These are phyloP conservation scores for Drosophila cardini DNA, from an alignment of 1,140 invertebrate species.

Conservation along the genomic window DNA sequence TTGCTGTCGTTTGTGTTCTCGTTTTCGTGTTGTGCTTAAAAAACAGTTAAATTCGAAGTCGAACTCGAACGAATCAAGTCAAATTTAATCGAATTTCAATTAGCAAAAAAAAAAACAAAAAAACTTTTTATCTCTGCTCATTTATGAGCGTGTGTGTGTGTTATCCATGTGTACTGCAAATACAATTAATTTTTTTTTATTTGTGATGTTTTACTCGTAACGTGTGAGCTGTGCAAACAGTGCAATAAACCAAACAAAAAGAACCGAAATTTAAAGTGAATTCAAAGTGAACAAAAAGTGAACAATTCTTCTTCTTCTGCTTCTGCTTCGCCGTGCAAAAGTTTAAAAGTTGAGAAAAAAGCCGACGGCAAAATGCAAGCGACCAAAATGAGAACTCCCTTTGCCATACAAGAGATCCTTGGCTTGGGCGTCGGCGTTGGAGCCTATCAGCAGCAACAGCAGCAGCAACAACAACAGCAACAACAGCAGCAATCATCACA, in stretches of 20 bases:
- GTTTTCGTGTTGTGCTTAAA: constrained; percentile 23
- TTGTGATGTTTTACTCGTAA: constrained; percentile 11
- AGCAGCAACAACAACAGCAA: constrained; percentile 57
- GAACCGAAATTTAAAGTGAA: neutral
- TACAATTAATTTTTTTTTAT: constrained; percentile 5
- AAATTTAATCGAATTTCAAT: neutral
- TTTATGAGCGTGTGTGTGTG: constrained; percentile 1
- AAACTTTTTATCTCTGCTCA: neutral
- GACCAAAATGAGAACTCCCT: constrained; percentile 89
- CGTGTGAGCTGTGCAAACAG: constrained; percentile 39
- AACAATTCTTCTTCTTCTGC: neutral
- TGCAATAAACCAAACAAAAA: constrained; percentile 33
- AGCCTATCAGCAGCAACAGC: constrained; percentile 68
- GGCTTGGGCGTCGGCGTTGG: constrained; percentile 89
- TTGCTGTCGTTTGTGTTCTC: constrained; percentile 12
- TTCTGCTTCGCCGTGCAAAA: neutral
- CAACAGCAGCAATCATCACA: constrained; percentile 51
- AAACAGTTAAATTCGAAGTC: constrained; percentile 32
- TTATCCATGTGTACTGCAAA: constrained; percentile 7
- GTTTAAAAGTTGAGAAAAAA: neutral
- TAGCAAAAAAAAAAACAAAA: neutral
- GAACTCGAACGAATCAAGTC: constrained; percentile 16
- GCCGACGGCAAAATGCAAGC: constrained; percentile 82
- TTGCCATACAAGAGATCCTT: constrained; percentile 95
- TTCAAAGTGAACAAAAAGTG: neutral